phyloP scores from a whole-genome alignment of 2,797 vertebrate genomes.

The Clamator glandarius region DNA sequence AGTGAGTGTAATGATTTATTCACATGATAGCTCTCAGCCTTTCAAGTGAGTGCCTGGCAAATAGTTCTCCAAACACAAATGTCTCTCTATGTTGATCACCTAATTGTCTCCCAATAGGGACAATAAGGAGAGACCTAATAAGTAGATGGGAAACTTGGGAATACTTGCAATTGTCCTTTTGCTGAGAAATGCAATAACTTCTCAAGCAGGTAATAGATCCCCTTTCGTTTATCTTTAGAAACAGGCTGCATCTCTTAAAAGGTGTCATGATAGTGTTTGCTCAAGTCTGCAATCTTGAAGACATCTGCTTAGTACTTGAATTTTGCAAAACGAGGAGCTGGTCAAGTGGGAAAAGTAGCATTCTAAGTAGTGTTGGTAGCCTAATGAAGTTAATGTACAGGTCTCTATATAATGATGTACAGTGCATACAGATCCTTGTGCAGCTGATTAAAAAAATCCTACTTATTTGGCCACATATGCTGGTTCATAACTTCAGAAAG shows the following conservation, averaged over 20 bases:
- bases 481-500: neutral
- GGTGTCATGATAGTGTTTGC: neutral
- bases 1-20: neutral
- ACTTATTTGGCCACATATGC: rapidly evolving
- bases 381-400: neutral
- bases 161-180: neutral
- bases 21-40: rapidly evolving
- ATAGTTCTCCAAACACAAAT: rapidly evolving
- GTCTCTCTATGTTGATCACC: rapidly evolving
- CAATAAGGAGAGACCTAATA: neutral
- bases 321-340: neutral
- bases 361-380: neutral
- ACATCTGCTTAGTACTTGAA: neutral
- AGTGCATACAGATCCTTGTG: neutral
- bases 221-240: neutral
- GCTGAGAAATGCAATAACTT: neutral
- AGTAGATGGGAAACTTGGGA: neutral
- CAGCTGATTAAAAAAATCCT: neutral
- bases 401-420: rapidly evolving
- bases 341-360: neutral
- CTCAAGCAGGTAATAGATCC: neutral
- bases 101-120: neutral
- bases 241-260: neutral
- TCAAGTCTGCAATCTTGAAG: neutral
- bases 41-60: neutral